Conservation (phyloP, 1,140 invertebrate species). For the Antheraea mylitta region DNA sequence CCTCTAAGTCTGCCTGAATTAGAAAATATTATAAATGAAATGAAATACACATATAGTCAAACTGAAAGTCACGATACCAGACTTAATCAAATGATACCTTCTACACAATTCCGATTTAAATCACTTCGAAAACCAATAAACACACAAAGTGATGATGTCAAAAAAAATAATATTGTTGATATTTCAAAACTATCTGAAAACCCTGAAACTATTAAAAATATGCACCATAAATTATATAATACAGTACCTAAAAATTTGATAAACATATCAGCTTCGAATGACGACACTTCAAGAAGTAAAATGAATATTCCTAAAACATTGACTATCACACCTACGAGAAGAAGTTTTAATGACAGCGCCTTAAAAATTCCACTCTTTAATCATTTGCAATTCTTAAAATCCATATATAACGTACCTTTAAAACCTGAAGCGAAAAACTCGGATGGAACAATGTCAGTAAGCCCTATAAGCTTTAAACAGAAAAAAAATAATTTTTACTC, state of each 20-base stretch:
- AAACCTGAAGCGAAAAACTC: not conserved
- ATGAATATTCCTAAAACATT: not conserved
- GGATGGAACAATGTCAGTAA: conserved; percentile 4
- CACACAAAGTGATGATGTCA: conserved; percentile 8
- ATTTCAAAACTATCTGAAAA: not conserved
- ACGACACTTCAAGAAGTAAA: not conserved
- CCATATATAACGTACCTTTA: not conserved
- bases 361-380: conserved; percentile 6
- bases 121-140: conserved; percentile 17
- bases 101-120: not conserved
- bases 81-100: not conserved
- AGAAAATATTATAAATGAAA: conserved; percentile 57
- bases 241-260: not conserved
- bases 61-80: not conserved
- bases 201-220: not conserved
- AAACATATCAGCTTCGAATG: not conserved
- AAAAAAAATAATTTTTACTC: conserved; percentile 18
- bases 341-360: not conserved
- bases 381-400: not conserved
- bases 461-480: conserved; percentile 12
- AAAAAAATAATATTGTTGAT: not conserved
- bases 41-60: conserved; percentile 27
- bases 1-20: conserved; percentile 53
- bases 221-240: not conserved
- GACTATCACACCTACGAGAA: not conserved